Conservation (phyloP, 2,888 invertebrate species). For the Ormyrus nitidulus region DNA sequence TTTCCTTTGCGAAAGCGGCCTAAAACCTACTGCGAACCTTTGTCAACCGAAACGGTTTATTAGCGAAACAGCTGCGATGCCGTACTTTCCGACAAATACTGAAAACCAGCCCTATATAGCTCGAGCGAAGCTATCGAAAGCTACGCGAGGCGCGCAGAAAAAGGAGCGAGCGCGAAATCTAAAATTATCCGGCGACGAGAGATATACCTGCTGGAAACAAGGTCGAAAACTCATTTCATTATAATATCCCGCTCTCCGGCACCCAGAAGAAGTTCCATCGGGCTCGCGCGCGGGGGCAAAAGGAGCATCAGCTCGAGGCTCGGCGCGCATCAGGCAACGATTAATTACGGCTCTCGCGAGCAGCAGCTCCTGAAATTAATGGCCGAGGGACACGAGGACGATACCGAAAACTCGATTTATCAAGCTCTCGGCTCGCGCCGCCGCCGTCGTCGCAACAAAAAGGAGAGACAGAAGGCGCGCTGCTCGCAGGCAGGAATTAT, state of each 20-base stretch:
- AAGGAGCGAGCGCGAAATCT: neutral
- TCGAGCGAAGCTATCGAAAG: constrained; percentile 1
- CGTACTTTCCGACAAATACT: neutral
- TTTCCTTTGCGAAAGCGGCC: too few relatives aligned
- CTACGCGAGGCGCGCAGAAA: neutral
- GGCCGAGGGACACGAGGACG: constrained; percentile 52
- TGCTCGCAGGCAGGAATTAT: constrained; percentile 11
- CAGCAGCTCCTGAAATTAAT: constrained; percentile 55
- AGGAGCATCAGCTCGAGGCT: constrained; percentile 35
- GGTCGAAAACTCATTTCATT: constrained; percentile 35
- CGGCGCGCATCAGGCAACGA: constrained; percentile 27
- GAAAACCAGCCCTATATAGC: neutral
- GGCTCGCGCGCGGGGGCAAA: constrained; percentile 19
- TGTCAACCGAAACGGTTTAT: too few relatives aligned
- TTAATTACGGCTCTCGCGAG: constrained; percentile 49
- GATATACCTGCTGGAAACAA: neutral
- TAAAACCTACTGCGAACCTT: too few relatives aligned
- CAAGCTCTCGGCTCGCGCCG: constrained; percentile 27
- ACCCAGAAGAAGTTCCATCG: neutral
- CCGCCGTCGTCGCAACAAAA: too few relatives aligned
- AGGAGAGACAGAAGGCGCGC: too few relatives aligned
- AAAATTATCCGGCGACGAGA: too few relatives aligned
- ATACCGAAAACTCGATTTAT: constrained; percentile 56
- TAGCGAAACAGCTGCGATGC: too few relatives aligned
- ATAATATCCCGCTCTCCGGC: constrained; percentile 15